Evolutionary conservation across 2,113 vertebrate genomes (phyloP).

Genomic region (Ptilorrhoa leucosticta): DNA sequence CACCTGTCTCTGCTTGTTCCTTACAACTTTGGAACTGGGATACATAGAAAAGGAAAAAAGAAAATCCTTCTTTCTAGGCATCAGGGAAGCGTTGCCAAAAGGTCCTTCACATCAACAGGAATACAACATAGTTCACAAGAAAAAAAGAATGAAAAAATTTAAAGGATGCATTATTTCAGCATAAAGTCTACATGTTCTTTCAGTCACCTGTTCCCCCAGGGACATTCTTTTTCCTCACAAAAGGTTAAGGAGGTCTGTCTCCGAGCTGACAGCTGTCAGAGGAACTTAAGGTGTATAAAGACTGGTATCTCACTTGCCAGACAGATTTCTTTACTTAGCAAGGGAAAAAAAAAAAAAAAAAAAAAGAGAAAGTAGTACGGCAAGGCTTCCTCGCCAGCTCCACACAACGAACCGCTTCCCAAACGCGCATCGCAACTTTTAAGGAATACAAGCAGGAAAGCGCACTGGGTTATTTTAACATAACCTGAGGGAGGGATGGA

Average conservation of each 20-base stretch:
- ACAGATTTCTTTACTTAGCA: background rate
- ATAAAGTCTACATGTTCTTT: background rate
- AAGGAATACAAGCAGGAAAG: rapidly evolving
- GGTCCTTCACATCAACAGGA: background rate
- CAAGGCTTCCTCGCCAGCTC: background rate
- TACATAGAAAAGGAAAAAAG: background rate
- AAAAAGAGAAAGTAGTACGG: rapidly evolving
- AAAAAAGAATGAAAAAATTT: rapidly evolving
- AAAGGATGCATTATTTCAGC: background rate
- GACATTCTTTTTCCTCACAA: background rate
- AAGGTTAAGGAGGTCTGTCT: background rate
- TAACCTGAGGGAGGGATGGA: background rate
- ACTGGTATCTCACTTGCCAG: background rate
- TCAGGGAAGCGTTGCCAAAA: background rate
- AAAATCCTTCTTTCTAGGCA: background rate
- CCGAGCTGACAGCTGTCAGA: background rate
- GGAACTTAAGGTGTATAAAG: background rate
- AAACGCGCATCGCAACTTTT: background rate
- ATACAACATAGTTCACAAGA: background rate
- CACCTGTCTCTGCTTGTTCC: background rate
- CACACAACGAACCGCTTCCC: background rate
- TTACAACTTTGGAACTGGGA: background rate
- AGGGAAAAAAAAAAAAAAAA: rapidly evolving
- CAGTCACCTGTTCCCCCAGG: background rate
- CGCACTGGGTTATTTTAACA: rapidly evolving